Evolutionary conservation across 53 echinoderm and acorn worm genomes (phyloP).

Genomic region (Antedon mediterranea): DNA sequence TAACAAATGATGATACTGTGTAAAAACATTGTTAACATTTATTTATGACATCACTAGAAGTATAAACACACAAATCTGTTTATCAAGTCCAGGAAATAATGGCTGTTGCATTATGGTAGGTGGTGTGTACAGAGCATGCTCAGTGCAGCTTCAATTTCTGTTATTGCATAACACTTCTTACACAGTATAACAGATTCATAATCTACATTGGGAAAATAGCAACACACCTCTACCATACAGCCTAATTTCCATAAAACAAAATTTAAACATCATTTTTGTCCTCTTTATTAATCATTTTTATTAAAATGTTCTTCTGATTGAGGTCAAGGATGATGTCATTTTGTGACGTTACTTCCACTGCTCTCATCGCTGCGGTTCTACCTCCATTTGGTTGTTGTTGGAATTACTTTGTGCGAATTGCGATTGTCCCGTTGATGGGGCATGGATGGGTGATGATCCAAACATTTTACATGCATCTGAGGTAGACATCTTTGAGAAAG

Average conservation of each 20-base stretch:
- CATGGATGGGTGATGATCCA: constrained; percentile 67
- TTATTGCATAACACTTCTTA: background rate
- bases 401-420: constrained; percentile 37
- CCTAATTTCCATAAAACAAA: background rate
- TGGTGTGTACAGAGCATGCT: no score
- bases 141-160: background rate
- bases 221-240: background rate
- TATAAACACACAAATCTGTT: no score
- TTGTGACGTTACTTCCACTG: background rate
- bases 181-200: background rate
- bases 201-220: background rate
- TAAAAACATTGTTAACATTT: background rate
- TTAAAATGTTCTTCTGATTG: background rate
- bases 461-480: constrained; percentile 60
- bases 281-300: background rate
- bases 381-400: constrained; percentile 49
- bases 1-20: background rate
- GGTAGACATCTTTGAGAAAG: constrained; percentile 75
- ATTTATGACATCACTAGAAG: no score
- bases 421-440: constrained; percentile 58
- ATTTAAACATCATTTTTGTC: constrained; percentile 1
- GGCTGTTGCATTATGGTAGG: no score
- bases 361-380: constrained; percentile 59
- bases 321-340: background rate
- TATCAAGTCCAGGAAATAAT: no score